Evolutionary conservation across 2,888 invertebrate genomes (phyloP).

Genomic region (Standfussiana lucernea): DNA sequence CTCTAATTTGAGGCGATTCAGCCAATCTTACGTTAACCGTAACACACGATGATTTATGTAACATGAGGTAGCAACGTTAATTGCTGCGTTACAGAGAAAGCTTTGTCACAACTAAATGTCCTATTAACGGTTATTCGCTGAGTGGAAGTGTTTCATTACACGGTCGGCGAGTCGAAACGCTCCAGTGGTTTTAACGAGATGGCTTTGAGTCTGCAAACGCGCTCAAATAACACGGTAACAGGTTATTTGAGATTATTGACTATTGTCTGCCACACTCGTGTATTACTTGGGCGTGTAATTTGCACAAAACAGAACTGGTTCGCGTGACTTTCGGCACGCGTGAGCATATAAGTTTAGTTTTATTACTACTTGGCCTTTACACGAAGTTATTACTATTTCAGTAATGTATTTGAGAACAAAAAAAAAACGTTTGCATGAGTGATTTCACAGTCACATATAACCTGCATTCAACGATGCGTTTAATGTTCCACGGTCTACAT

Average conservation of each 20-base stretch:
- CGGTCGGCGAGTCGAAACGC: slow-evolving; percentile 84
- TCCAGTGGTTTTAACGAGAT: slow-evolving; percentile 85
- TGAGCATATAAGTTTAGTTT: slow-evolving; percentile 23
- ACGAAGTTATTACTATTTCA: slow-evolving; percentile 33
- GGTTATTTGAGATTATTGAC: slow-evolving; percentile 75
- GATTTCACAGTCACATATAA: slow-evolving; percentile 38
- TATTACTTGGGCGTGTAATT: slow-evolving; percentile 43
- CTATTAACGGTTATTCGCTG: slow-evolving; percentile 86
- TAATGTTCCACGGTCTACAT: slow-evolving; percentile 40
- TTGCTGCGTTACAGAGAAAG: slow-evolving; percentile 83
- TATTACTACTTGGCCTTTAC: slow-evolving; percentile 19
- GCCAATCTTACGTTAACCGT: slow-evolving; percentile 59
- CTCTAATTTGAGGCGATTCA: slow-evolving; percentile 50
- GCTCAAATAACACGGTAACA: slow-evolving; percentile 73
- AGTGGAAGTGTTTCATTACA: slow-evolving; percentile 89
- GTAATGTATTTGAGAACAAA: slow-evolving; percentile 6
- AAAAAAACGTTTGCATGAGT: slow-evolving; percentile 17
- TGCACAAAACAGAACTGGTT: slow-evolving; percentile 26
- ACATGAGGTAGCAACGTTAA: slow-evolving; percentile 69
- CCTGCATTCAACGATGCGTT: slow-evolving; percentile 46
- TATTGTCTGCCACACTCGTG: slow-evolving; percentile 52
- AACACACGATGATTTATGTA: slow-evolving; percentile 65
- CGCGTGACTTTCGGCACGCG: slow-evolving; percentile 17
- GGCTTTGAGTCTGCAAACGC: slow-evolving; percentile 78
- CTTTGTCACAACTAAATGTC: slow-evolving; percentile 83